phyloP scores from a whole-genome alignment of 2,797 vertebrate genomes.

The Pangasius macronema region DNA sequence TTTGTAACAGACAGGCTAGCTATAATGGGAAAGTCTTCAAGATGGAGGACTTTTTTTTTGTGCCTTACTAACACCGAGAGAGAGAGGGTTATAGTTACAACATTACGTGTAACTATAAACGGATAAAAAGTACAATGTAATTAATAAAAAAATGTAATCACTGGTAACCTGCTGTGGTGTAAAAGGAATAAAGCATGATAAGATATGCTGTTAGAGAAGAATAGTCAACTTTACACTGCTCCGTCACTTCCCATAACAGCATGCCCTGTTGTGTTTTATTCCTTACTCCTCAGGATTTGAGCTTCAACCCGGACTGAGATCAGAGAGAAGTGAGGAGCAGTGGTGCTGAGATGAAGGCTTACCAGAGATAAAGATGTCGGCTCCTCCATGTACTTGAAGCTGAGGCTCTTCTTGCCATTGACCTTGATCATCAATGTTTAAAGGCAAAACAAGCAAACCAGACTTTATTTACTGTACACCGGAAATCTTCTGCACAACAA shows the following conservation, averaged over 20 bases:
- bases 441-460: conserved; percentile 22
- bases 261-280: not conserved
- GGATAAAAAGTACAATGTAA: not conserved
- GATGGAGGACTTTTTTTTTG: not conserved
- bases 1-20: not conserved
- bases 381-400: conserved; percentile 86
- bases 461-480: conserved; percentile 61
- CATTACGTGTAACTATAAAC: not conserved
- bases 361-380: conserved; percentile 83
- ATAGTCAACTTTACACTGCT: not conserved
- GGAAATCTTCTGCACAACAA: not conserved
- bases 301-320: not conserved
- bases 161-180: not conserved
- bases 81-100: not conserved
- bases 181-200: not conserved
- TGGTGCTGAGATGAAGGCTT: conserved; percentile 56
- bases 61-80: not conserved
- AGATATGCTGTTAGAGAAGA: not conserved
- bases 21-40: not conserved
- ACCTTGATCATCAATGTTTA: conserved; percentile 64
- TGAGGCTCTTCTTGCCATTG: conserved; percentile 90
- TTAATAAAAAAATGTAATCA: not conserved
- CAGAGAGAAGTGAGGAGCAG: conserved; percentile 20
- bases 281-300: not conserved
- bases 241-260: not conserved